These are phyloP conservation scores for Poicephalus gulielmi DNA, from an alignment of 2,113 vertebrate species.

Conservation along the genomic window DNA sequence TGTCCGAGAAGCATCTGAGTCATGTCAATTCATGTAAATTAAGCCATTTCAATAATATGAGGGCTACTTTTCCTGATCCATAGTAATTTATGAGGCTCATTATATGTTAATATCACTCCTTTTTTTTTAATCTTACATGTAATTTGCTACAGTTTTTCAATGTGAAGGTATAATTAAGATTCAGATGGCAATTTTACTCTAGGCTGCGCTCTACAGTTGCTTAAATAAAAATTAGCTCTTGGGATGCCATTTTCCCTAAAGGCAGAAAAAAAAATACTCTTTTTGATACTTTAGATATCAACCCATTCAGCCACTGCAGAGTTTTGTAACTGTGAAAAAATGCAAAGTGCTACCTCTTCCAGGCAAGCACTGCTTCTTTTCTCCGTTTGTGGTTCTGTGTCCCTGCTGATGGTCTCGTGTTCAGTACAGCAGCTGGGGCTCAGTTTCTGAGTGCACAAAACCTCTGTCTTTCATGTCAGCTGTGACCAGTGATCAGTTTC, in stretches of 20 bases:
- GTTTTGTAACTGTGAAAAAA: slow-evolving; percentile 28
- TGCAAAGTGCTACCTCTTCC: neutral
- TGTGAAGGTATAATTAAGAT: slow-evolving; percentile 63
- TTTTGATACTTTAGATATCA: slow-evolving; percentile 30
- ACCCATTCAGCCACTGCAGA: neutral
- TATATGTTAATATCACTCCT: slow-evolving; percentile 61
- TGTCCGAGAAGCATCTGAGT: slow-evolving; percentile 51
- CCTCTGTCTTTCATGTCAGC: neutral
- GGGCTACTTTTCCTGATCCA: slow-evolving; percentile 49
- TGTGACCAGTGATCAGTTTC: neutral
- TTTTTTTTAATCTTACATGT: slow-evolving; percentile 64
- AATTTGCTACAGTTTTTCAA: slow-evolving; percentile 24
- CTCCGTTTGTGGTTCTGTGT: fast-evolving
- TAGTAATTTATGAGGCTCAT: slow-evolving; percentile 69
- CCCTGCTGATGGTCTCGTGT: neutral
- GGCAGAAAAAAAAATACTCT: neutral
- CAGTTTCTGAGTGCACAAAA: neutral
- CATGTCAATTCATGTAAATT: slow-evolving; percentile 51
- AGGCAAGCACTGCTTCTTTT: neutral
- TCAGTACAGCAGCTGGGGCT: neutral
- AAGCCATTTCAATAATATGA: slow-evolving; percentile 57
- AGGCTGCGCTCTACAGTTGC: slow-evolving; percentile 43
- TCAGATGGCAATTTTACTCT: slow-evolving; percentile 60
- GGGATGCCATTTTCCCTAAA: slow-evolving; percentile 28
- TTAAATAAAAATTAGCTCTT: slow-evolving; percentile 54